Base-by-base conservation (phyloP, 1,140 invertebrate species). In the Oncopeltus fasciatus region DNA sequence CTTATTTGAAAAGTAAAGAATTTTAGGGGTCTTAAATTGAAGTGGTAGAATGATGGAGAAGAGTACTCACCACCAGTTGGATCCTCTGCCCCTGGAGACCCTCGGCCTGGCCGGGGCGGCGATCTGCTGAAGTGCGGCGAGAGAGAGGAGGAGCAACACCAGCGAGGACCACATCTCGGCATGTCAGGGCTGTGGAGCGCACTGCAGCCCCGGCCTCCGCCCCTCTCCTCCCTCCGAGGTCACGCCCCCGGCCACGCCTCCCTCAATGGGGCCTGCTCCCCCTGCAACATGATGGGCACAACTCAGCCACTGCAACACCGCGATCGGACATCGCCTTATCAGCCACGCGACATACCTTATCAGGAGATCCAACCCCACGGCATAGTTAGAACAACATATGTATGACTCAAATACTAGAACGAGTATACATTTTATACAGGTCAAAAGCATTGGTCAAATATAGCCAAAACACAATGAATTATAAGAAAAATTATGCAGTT, bases 61-160 rank as follows among this genome's bases (percentile, higher is more conserved):
- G n/a, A n/a, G n/a, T 53, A 71, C 72, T 68, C 68, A 73, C 72
- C 72, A 73, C 72, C 72, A 73, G 67, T 71, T 72, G 65, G 69
- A 70, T 27, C 71, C 70, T 44, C 71, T 57, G 59, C 72, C 70
- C 47, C 71, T 61, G 4, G 70, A 68, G 5, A 46, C 46, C 31
- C 60, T 62, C 31, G 61, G 57, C 57, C 61, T 63, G 44, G 53
- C 60, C 18, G 63, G 60, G n/a, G 59, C 60, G 29, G 66, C 59
- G 29, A 65, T 61, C 26, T 60, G 61, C 18, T 60, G 56, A 56
- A 60, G 49, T 21, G 67, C 57, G 43, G 65, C 67, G 16, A 68
- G 61, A 16, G 67, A 51, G 31, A 47, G 43, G 46, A 63, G 56
- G 43, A 66, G 24, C 2, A 68, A 38, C 31, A 67, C 64, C 26